Conservation (phyloP, 2,888 invertebrate species). For the Nebria salina region DNA sequence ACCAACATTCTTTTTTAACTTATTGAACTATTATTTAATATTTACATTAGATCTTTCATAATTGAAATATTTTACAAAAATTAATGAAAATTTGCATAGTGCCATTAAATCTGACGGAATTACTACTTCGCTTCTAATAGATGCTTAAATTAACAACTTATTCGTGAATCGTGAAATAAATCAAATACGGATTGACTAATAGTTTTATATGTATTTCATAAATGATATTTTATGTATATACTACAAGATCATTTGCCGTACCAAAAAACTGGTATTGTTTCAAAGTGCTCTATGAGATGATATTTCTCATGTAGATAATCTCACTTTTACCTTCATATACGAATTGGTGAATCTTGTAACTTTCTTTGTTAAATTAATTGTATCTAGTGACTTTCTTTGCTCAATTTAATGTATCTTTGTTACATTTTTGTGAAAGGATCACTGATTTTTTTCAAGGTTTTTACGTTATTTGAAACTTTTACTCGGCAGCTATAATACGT, state of each 20-base stretch:
- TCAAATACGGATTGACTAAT: too few relatives aligned
- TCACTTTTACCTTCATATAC: neutral
- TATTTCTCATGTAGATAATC: neutral
- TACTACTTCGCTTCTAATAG: too few relatives aligned
- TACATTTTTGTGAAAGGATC: neutral
- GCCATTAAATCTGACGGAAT: too few relatives aligned
- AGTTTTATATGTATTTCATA: too few relatives aligned
- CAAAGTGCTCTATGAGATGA: neutral
- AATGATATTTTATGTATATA: too few relatives aligned
- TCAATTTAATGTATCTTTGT: neutral
- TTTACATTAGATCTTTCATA: neutral
- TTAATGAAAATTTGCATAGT: too few relatives aligned
- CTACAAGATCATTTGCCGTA: neutral
- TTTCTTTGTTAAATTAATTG: neutral
- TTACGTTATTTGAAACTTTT: neutral
- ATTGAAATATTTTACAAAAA: too few relatives aligned
- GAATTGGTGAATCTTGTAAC: neutral
- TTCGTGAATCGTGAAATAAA: too few relatives aligned
- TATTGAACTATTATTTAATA: neutral
- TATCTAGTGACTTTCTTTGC: neutral
- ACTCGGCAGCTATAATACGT: neutral
- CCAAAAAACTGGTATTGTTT: neutral
- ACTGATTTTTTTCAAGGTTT: neutral
- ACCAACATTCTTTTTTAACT: neutral
- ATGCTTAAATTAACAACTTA: too few relatives aligned